Percentiles rank a stretch among this genome's conserved stretches.
Conservation (phyloP, 2,113 vertebrate species). For the Perca schrenkii region DNA sequence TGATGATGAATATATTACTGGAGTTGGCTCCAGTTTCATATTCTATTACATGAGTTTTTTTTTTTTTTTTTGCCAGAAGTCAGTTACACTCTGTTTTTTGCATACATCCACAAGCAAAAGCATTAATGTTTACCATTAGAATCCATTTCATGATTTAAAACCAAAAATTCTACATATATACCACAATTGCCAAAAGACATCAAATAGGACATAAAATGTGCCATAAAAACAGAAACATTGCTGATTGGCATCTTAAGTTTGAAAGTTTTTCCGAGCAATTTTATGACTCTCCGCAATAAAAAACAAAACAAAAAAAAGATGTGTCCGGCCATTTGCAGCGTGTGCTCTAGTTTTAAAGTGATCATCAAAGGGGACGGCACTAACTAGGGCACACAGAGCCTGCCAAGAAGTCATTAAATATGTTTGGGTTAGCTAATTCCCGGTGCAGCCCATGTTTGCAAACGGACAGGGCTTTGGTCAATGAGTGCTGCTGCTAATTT, state of each 20-base stretch:
- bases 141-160: conserved; percentile 15
- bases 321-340: conserved; percentile 14
- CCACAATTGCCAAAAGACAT: neutral
- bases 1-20: conserved; percentile 16
- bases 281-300: conserved; percentile 26
- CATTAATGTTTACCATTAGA: neutral
- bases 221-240: conserved; percentile 1
- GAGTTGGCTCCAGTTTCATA: neutral
- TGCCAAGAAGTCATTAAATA: conserved; percentile 62
- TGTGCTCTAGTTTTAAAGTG: conserved; percentile 50
- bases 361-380: conserved; percentile 52
- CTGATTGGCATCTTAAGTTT: conserved; percentile 13
- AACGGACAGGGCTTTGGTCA: conserved; percentile 53
- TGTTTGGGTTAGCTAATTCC: conserved; percentile 53
- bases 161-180: neutral
- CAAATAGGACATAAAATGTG: conserved; percentile 5
- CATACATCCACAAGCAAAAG: neutral
- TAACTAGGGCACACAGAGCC: conserved; percentile 49
- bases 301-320: conserved; percentile 28
- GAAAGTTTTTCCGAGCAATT: conserved; percentile 2
- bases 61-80: neutral
- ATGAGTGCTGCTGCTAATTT: conserved; percentile 34
- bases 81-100: neutral
- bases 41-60: neutral
- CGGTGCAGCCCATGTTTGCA: conserved; percentile 30